Evolutionary conservation across 1,140 invertebrate species (phyloP), one percentile per base, ranked within the genome.

Genomic region (Brachionus sp.): DNA sequence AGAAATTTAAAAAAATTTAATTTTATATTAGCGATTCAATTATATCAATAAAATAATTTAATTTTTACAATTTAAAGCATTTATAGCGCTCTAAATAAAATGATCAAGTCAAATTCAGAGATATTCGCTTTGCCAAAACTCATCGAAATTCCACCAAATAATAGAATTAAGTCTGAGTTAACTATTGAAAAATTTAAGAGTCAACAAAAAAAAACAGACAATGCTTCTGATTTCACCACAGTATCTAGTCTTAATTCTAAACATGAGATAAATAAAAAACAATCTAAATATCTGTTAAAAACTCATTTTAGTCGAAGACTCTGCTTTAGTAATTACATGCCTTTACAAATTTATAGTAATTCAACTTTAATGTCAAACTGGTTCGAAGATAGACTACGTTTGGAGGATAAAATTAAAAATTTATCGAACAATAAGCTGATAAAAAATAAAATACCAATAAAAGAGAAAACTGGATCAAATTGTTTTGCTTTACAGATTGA

Each of bases 21-120:
- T 57, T 57, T 57, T 57, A 57, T 57, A 57, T 57, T 57, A 57
- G 50, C 50, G 50, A 57, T 57, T 57, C 50, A 57, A 57, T 57
- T 57, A 57, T 7, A 7, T 57, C 50, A 57, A 57, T 57, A 57
- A 57, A 57, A 57, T 57, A 57, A 57, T 57, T 57, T 19, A 57
- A 57, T 57, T 57, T 57, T 57, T 57, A 57, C 50, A 57, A 57
- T 57, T 25, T 2, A 57, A 57, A 57, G 5, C 50, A 57, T 57
- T 57, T 57, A n/a, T n/a, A 57, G 50, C 50, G 50, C 50, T 57
- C 9, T 57, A 19, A 19, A 57, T 57, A 19, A n/a, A 57, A 57
- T 57, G 50, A 57, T 23, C 19, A 57, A 57, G 19, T 57, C 50
- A 57, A 57, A 57, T 57, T 7, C 19, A 12, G 50, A 57, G 9